Evolutionary conservation across 1,140 invertebrate genomes (phyloP).

Genomic region (Periplaneta americana): DNA sequence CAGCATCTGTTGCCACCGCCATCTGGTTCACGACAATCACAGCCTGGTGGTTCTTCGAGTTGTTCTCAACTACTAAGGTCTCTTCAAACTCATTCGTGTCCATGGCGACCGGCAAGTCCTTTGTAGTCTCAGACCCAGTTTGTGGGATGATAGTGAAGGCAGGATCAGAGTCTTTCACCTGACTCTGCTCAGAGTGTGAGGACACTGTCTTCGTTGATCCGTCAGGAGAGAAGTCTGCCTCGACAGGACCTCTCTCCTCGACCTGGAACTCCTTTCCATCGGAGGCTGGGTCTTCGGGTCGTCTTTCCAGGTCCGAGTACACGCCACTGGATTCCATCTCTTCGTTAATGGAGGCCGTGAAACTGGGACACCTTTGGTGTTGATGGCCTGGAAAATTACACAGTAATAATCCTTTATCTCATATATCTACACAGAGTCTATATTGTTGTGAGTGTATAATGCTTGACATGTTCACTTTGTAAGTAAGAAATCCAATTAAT

Average conservation of each 20-base stretch:
- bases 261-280: conserved; percentile 7
- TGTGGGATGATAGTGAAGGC: neutral
- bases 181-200: conserved; percentile 31
- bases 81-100: neutral
- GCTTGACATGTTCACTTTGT: too few species aligned
- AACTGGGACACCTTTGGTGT: conserved; percentile 37
- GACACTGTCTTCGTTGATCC: conserved; percentile 24
- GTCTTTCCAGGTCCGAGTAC: conserved; percentile 73
- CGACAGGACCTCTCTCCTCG: conserved; percentile 8
- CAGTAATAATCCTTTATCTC: too few species aligned
- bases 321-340: conserved; percentile 83
- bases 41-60: neutral
- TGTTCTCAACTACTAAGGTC: neutral
- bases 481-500: too few species aligned
- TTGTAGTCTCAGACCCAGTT: neutral
- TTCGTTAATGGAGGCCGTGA: conserved; percentile 46
- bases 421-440: too few species aligned
- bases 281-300: conserved; percentile 31
- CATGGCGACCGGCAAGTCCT: neutral
- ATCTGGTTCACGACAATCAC: neutral
- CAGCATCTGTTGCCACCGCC: neutral
- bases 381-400: conserved; percentile 17
- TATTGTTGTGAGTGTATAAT: too few species aligned
- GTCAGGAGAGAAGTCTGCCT: neutral
- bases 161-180: neutral